These are phyloP conservation scores for Perdita meconis DNA, from an alignment of 2,888 invertebrate genomes.

Conservation along the genomic window DNA sequence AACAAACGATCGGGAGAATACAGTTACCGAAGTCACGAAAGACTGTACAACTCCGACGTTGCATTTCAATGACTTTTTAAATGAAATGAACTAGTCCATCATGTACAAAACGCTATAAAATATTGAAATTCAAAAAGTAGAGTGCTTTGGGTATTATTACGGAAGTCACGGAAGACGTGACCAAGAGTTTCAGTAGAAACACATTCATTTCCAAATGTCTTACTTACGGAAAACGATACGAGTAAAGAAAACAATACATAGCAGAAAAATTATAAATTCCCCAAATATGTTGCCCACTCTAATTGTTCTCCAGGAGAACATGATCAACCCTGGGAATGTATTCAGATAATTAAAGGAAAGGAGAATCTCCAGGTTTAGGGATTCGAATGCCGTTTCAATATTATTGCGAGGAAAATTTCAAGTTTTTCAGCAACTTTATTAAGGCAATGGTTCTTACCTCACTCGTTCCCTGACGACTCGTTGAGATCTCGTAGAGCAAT, in stretches of 20 bases:
- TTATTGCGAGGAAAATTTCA: conserved; percentile 4
- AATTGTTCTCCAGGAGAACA: neutral
- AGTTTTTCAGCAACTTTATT: conserved; percentile 46
- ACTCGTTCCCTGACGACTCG: conserved; percentile 44
- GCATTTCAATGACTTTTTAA: neutral
- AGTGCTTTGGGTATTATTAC: too few species aligned
- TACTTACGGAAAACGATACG: neutral
- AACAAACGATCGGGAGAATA: neutral
- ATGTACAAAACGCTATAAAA: neutral
- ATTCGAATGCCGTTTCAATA: conserved; percentile 2
- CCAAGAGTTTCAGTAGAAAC: neutral
- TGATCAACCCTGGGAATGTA: neutral
- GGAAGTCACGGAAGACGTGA: too few species aligned
- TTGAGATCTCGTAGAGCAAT: conserved; percentile 43
- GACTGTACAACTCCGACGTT: neutral
- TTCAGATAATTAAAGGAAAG: neutral
- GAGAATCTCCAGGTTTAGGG: neutral
- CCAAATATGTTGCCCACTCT: neutral
- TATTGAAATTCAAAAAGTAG: too few species aligned
- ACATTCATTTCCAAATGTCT: neutral
- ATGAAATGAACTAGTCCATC: neutral
- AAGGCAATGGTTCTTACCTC: conserved; percentile 60
- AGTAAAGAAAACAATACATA: neutral
- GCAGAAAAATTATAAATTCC: neutral
- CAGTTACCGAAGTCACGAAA: neutral